Evolutionary conservation across 2,888 invertebrate genomes (phyloP).

Genomic region (Gymnoscelis rufifasciata): DNA sequence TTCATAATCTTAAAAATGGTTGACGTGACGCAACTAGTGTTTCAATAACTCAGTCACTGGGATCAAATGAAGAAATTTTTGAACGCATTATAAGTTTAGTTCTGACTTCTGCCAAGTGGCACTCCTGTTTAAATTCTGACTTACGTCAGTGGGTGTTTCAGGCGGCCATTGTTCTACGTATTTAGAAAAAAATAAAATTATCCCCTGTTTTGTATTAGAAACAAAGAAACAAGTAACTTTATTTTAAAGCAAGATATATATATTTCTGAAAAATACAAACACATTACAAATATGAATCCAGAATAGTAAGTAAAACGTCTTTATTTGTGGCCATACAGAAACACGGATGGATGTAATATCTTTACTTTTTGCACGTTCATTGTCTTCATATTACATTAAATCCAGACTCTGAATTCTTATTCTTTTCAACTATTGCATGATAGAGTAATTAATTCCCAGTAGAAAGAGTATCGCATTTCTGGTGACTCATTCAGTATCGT

Average conservation of each 20-base stretch:
- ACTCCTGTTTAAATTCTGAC: conserved; percentile 70
- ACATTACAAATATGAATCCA: conserved; percentile 85
- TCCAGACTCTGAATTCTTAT: conserved; percentile 18
- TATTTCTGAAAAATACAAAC: conserved; percentile 57
- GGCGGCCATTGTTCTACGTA: conserved; percentile 78
- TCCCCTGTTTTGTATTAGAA: conserved; percentile 63
- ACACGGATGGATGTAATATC: conserved; percentile 61
- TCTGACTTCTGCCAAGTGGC: conserved; percentile 78
- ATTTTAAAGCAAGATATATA: conserved; percentile 48
- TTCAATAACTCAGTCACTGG: too few species aligned
- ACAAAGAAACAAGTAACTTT: conserved; percentile 64
- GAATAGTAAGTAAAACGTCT: conserved; percentile 86
- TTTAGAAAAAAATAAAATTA: conserved; percentile 58
- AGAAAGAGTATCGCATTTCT: conserved; percentile 31
- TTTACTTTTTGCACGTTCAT: conserved; percentile 64
- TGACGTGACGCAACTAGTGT: too few species aligned
- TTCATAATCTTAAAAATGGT: too few species aligned
- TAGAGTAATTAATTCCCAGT: background rate
- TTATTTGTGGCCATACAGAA: conserved; percentile 46
- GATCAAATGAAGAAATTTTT: conserved; percentile 2
- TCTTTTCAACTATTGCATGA: background rate
- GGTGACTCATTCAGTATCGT: conserved; percentile 70
- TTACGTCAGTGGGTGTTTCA: conserved; percentile 78
- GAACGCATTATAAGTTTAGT: conserved; percentile 56
- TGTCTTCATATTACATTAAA: conserved; percentile 40